Percentiles rank a stretch among this genome's conserved stretches.
phyloP scores from a whole-genome alignment of 2,888 invertebrate genomes.

The Chymomyza amoena region DNA sequence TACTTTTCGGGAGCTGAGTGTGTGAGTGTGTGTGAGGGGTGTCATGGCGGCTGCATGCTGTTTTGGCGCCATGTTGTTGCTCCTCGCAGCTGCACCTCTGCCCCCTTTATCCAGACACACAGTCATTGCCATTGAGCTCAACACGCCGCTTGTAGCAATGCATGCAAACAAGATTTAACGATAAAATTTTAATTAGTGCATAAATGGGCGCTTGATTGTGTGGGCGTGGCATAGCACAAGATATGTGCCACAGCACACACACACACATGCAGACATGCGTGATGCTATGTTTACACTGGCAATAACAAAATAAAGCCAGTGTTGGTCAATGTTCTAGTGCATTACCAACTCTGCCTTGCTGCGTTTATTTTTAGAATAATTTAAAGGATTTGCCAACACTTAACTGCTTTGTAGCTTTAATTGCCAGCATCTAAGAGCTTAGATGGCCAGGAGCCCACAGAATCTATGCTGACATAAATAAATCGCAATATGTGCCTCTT shows the following conservation, averaged over 20 bases:
- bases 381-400: too few relatives aligned
- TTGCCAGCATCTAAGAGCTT: too few relatives aligned
- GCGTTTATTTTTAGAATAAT: too few relatives aligned
- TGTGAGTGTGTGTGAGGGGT: neutral
- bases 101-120: neutral
- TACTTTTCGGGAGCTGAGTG: conserved; percentile 32
- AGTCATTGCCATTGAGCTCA: conserved; percentile 30
- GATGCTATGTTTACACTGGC: conserved; percentile 12
- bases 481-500: too few relatives aligned
- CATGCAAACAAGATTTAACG: conserved; percentile 74
- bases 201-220: conserved; percentile 71
- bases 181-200: conserved; percentile 73
- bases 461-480: too few relatives aligned
- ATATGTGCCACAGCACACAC: neutral
- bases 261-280: conserved; percentile 36
- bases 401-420: too few relatives aligned
- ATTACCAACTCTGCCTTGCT: too few relatives aligned
- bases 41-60: conserved; percentile 4
- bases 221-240: conserved; percentile 56
- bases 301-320: too few relatives aligned
- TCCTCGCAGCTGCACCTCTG: conserved; percentile 1
- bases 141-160: conserved; percentile 59
- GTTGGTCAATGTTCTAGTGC: too few relatives aligned
- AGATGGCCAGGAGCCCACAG: too few relatives aligned
- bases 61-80: conserved; percentile 8